Percentiles rank a stretch among this genome's conserved stretches.
Conservation (phyloP, 2,888 invertebrate genomes). For the Synanthedon andrenaeformis region DNA sequence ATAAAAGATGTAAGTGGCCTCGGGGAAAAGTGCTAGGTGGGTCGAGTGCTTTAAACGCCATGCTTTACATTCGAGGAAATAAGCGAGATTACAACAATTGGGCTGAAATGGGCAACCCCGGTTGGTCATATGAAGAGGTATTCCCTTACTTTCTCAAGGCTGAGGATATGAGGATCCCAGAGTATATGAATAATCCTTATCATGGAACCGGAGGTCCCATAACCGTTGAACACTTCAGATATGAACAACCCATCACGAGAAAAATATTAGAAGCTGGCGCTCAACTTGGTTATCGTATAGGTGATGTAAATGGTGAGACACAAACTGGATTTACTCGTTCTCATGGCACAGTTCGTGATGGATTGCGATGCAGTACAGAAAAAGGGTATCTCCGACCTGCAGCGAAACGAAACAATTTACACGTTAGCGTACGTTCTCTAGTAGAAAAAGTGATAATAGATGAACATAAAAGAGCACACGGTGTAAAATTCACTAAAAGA, state of each 20-base stretch:
- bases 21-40: conserved; percentile 85
- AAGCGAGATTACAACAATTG: conserved; percentile 87
- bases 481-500: conserved; percentile 75
- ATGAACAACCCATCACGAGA: conserved; percentile 76
- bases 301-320: conserved; percentile 81
- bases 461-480: conserved; percentile 72
- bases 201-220: conserved; percentile 81
- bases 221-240: conserved; percentile 78
- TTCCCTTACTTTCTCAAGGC: conserved; percentile 84
- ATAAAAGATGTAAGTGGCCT: conserved; percentile 78
- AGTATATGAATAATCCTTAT: conserved; percentile 67
- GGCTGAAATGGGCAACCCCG: conserved; percentile 78
- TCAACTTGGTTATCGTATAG: conserved; percentile 76
- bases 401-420: conserved; percentile 76
- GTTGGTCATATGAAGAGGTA: conserved; percentile 83
- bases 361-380: conserved; percentile 85
- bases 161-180: conserved; percentile 80
- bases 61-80: conserved; percentile 90
- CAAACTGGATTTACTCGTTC: conserved; percentile 84
- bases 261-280: conserved; percentile 77
- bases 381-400: conserved; percentile 83
- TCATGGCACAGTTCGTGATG: conserved; percentile 82
- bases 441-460: conserved; percentile 78
- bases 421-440: conserved; percentile 76
- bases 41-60: conserved; percentile 87